A percentile compares a stretch with the other conserved stretches of the same genome.
phyloP scores from a whole-genome alignment of 1,140 invertebrate species.

The Caligus rogercresseyi region DNA sequence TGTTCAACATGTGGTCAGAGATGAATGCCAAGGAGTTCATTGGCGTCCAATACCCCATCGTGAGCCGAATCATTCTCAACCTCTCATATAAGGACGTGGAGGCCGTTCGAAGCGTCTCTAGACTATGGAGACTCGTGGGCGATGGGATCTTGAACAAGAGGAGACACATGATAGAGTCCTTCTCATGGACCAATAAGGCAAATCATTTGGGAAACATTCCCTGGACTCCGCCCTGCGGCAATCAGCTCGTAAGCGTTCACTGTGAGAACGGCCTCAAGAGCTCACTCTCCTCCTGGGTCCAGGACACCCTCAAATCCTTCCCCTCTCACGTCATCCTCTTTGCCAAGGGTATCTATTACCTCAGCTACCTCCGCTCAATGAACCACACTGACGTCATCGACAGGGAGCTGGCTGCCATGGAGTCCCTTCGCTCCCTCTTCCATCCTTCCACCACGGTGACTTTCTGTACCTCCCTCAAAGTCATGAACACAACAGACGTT shows the following conservation, averaged over 20 bases:
- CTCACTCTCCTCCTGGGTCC: not conserved
- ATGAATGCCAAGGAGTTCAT: too few relatives aligned
- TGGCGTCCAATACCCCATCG: not conserved
- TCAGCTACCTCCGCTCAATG: not conserved
- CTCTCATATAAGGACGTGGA: not conserved
- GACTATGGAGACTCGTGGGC: not conserved
- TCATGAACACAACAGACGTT: not conserved
- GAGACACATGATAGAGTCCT: not conserved
- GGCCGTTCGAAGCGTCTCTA: not conserved
- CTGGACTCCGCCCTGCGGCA: not conserved
- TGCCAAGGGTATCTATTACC: not conserved
- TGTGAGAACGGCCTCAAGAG: not conserved
- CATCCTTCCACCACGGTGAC: not conserved
- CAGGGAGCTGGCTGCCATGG: not conserved
- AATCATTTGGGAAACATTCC: not conserved
- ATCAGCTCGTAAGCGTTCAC: not conserved
- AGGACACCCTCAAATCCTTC: not conserved
- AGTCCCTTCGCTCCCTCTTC: not conserved
- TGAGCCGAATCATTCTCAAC: not conserved
- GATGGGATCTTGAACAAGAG: not conserved
- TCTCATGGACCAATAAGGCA: not conserved
- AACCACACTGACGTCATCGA: not conserved
- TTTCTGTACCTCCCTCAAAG: not conserved
- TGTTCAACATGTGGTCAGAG: too few relatives aligned
- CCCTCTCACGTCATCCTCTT: not conserved